phyloP scores from a whole-genome alignment of 2,797 vertebrate genomes.

The Sebastes paucispinis region DNA sequence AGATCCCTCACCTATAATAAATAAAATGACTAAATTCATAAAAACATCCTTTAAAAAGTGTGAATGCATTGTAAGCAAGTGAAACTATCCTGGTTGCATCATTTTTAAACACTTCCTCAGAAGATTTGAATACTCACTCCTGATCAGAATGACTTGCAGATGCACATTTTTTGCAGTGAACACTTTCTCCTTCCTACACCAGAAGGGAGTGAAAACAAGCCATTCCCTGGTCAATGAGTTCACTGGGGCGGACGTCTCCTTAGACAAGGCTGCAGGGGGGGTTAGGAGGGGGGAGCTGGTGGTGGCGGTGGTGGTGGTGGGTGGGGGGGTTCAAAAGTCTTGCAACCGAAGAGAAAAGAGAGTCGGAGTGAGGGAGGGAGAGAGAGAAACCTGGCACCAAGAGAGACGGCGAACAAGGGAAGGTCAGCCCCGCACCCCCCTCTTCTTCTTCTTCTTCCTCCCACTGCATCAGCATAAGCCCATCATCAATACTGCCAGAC shows the following conservation, averaged over 20 bases:
- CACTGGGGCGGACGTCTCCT: constrained; percentile 71
- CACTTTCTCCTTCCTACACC: constrained; percentile 47
- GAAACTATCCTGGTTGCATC: neutral
- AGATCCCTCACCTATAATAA: too few relatives aligned
- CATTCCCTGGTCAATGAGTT: constrained; percentile 81
- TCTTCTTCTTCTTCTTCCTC: constrained; percentile 15
- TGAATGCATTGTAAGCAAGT: neutral
- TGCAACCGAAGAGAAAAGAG: constrained; percentile 63
- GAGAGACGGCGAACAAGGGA: constrained; percentile 61
- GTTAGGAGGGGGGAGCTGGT: constrained; percentile 3
- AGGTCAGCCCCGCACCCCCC: constrained; percentile 53
- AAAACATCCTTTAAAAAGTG: neutral
- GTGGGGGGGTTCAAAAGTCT: constrained; percentile 57
- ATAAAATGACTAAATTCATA: neutral
- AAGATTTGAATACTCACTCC: neutral
- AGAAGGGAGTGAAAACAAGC: constrained; percentile 73
- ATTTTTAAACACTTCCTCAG: neutral
- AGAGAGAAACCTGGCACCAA: constrained; percentile 65
- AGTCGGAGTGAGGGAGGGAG: constrained; percentile 36
- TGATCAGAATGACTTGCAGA: constrained; percentile 17
- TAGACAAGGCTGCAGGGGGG: constrained; percentile 48
- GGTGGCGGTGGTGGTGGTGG: constrained; percentile 2
- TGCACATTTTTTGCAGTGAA: constrained; percentile 50
- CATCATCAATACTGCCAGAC: constrained; percentile 58
- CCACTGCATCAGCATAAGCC: constrained; percentile 64